These are phyloP conservation scores for Drosophila novamexicana DNA, from an alignment of 1,140 invertebrate species.

Conservation along the genomic window DNA sequence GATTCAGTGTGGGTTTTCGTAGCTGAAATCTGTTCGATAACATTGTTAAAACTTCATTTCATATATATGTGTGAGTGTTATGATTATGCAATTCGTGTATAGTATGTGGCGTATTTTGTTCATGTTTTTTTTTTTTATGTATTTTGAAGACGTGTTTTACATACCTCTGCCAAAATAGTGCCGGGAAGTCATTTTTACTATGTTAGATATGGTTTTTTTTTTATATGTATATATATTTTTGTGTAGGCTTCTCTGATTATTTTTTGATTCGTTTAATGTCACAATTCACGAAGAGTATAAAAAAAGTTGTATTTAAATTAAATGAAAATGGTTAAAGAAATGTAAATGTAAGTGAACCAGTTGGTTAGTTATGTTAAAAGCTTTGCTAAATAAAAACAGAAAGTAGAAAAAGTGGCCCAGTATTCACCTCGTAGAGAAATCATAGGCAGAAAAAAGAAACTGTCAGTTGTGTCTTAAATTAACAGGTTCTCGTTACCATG, in stretches of 20 bases:
- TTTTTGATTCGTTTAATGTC: conserved; percentile 25
- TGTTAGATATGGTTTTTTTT: conserved; percentile 65
- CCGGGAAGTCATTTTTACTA: conserved; percentile 84
- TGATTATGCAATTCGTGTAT: conserved; percentile 13
- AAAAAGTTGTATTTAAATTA: not conserved
- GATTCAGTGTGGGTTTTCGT: conserved; percentile 51
- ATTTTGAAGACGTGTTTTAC: conserved; percentile 75
- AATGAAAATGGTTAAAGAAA: conserved; percentile 13
- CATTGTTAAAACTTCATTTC: conserved; percentile 4
- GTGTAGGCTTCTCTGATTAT: conserved; percentile 24
- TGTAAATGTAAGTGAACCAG: conserved; percentile 23
- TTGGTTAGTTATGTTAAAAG: conserved; percentile 8
- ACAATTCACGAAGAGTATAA: conserved; percentile 18
- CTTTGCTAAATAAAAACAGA: not conserved
- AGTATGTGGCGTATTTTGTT: conserved; percentile 17
- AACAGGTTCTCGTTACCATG: too few relatives aligned
- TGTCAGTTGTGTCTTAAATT: too few relatives aligned
- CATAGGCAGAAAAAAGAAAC: too few relatives aligned
- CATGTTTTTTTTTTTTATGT: conserved; percentile 24
- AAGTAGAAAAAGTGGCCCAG: not conserved
- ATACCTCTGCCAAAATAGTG: conserved; percentile 85
- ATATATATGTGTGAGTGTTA: conserved; percentile 6
- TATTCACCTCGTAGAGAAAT: not conserved
- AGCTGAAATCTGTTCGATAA: not conserved
- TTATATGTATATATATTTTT: conserved; percentile 32